Base-by-base conservation (phyloP, 1,140 invertebrate species). In the Pantala flavescens region DNA sequence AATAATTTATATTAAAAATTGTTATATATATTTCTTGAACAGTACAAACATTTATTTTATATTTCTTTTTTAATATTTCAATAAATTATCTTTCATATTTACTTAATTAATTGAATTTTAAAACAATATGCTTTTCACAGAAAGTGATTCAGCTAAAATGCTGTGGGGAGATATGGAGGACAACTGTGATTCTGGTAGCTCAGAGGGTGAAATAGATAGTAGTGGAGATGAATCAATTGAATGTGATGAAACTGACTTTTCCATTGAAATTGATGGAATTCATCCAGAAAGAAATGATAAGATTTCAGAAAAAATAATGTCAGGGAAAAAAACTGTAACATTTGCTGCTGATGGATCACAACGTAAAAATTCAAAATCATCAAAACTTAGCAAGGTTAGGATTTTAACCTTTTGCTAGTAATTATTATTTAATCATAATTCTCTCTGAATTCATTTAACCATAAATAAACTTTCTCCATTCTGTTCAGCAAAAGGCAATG, bases 151-250 rank as follows among this genome's bases (percentile, higher is more conserved):
- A 19, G 14, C 49, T 5, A 21, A 63, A 7, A 14, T 63, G 49
- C 49, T 63, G 12, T 63, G 49, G 49, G 49, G n/a, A 19, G 49
- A 63, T 5, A 63, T 63, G 49, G 49, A 63, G 12, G n/a, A 63
- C n/a, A 63, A 63, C 49, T 63, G 49, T 63, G 49, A 63, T 63
- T 63, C 49, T 7, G 49, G 49, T 63, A 63, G 49, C n/a, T 63
- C 49, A 7, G 49, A 63, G 5, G n/a, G 49, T 21, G 49, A 63
- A 63, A 21, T 63, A 12, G 49, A 63, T 63, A 21, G 49, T 21
- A 63, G 49, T 63, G 49, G n/a, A 19, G 49, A 21, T 63, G 14
- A 16, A 63, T 16, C 49, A 19, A 19, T 12, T 5, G 49, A 63
- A 63, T 19, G 49, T 63, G 49, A 63, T 16, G 49, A 63, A 63